Conservation (phyloP, 2,113 vertebrate species). For the Mionectes macconnelli region DNA sequence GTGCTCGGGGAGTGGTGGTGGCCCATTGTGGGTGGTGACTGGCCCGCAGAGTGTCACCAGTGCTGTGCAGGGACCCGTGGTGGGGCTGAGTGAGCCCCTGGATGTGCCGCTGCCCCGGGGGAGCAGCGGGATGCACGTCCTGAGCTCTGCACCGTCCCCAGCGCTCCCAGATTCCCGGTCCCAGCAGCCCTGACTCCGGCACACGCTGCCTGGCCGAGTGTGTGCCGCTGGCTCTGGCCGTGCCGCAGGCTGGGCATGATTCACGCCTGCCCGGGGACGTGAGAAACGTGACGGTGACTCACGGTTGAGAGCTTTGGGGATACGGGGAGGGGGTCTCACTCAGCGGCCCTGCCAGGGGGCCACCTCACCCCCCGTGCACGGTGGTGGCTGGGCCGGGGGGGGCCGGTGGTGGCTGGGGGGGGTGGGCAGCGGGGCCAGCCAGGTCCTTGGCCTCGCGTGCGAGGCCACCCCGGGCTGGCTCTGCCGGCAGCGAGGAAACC, state of each 20-base stretch:
- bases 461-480: background rate
- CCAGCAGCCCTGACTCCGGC: background rate
- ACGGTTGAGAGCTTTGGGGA: background rate
- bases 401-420: fast-evolving
- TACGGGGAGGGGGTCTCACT: background rate
- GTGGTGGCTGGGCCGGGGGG: background rate
- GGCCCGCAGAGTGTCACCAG: too few species aligned
- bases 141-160: fast-evolving
- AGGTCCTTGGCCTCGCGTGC: constrained; percentile 25
- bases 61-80: fast-evolving
- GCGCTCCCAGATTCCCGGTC: background rate
- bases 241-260: constrained; percentile 40
- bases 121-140: background rate
- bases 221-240: background rate
- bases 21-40: fast-evolving
- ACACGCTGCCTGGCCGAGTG: background rate
- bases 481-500: constrained; percentile 58
- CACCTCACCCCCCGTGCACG: fast-evolving
- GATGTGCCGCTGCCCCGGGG: fast-evolving
- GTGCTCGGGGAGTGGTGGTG: fast-evolving
- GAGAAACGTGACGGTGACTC: constrained; percentile 66
- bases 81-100: background rate
- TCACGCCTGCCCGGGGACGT: constrained; percentile 57
- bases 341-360: background rate
- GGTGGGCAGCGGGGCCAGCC: background rate